Conservation (phyloP, 2,113 vertebrate genomes). For the Elgaria multicarinata region DNA sequence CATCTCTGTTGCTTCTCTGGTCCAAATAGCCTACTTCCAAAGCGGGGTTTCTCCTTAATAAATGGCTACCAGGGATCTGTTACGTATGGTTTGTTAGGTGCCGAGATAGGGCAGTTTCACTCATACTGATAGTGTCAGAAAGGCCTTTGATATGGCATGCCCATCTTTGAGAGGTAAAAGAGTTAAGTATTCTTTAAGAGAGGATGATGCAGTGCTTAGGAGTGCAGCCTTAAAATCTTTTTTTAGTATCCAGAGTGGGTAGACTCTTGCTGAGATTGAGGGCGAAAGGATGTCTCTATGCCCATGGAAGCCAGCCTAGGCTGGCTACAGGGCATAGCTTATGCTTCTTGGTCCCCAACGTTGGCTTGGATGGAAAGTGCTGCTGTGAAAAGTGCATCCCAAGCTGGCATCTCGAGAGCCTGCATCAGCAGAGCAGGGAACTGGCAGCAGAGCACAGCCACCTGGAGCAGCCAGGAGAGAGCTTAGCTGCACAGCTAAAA, state of each 20-base stretch:
- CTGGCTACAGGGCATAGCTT: not conserved
- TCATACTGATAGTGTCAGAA: not conserved
- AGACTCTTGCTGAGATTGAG: not conserved
- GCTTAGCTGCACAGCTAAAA: constrained; percentile 3
- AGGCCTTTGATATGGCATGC: not conserved
- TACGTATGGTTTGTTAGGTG: not conserved
- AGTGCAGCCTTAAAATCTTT: not conserved
- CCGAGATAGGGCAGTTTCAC: not conserved
- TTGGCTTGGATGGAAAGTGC: not conserved
- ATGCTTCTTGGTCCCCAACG: too few species aligned
- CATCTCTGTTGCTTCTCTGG: not conserved
- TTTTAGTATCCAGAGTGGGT: not conserved
- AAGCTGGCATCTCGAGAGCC: not conserved
- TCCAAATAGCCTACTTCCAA: not conserved
- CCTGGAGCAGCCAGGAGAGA: not conserved
- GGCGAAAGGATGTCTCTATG: too few species aligned
- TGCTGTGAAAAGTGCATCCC: not conserved
- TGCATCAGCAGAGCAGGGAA: not conserved
- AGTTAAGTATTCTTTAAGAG: not conserved
- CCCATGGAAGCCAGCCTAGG: not conserved
- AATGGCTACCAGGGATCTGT: not conserved
- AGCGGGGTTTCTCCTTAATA: not conserved
- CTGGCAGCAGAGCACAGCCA: not conserved
- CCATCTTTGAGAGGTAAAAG: not conserved
- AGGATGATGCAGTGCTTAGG: not conserved